Evolutionary conservation across 1,140 invertebrate genomes (phyloP), one percentile per base, ranked within the genome.

Genomic region (Zaprionus camerounensis): DNA sequence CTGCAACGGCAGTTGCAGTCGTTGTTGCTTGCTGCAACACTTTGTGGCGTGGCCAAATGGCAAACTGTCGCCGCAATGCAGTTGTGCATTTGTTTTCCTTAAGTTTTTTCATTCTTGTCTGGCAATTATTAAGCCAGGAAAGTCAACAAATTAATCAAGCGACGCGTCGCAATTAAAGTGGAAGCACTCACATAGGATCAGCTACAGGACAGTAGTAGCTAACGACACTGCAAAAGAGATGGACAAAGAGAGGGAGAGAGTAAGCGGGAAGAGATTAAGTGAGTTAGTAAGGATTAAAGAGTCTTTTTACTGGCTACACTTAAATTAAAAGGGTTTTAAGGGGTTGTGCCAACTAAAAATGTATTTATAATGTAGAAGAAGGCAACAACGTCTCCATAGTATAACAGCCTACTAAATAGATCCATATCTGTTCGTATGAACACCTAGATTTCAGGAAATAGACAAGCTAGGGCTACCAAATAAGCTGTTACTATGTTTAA

Each of bases 81-180:
- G 66, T 73, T 71, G 69, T 38, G 64, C 65, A 76, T 76, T 82
- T 82, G 57, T 71, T 86, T 57, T 61, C 38, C 63, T 71, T 46
- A 46, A 64, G 68, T 71, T 78, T 75, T 59, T 41, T 17, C 44
- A 15, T 34, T 46, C 58, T 66, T 63, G 53, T 67, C 53, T 74
- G 69, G 82, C 72, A 78, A 80, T 85, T 86, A 81, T 86, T 82
- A 76, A 82, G 82, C 76, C 70, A 70, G 71, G 76, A 55, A 74
- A 82, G 80, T 81, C 74, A 84, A 88, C 83, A 88, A 81, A 88
- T 87, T 87, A 87, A 87, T 87, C 83, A 87, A 87, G 41, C 78
- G 84, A 81, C 81, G 58, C 62, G 65, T 68, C 31, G 84, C 73
- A 88, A 87, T 87, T 87, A 87, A 83, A 62, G 20, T 36, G 66